Conservation (phyloP, 2,113 vertebrate species). For the Macaca fascicularis region T2T-MFA8v1.1 NC_088375.1:51860501-51861000, state of each 20-base stretch:
- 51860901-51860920: no score
- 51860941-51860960: no score
- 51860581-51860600: background rate
- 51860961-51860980: no score
- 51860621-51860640: background rate
- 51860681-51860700: background rate
- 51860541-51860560: background rate
- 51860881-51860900: no score
- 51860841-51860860: no score
- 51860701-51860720: background rate
- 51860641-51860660: background rate
- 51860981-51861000: no score
- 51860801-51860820: no score
- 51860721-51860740: background rate
- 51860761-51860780: background rate
- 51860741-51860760: background rate
- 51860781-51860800: no score
- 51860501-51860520: background rate
- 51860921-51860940: no score
- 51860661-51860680: background rate
- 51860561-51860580: background rate
- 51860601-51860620: background rate
- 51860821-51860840: no score
- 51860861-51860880: no score
- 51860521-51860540: background rate